Conservation (phyloP, 2,888 invertebrate species). For the Protonemura montana region DNA sequence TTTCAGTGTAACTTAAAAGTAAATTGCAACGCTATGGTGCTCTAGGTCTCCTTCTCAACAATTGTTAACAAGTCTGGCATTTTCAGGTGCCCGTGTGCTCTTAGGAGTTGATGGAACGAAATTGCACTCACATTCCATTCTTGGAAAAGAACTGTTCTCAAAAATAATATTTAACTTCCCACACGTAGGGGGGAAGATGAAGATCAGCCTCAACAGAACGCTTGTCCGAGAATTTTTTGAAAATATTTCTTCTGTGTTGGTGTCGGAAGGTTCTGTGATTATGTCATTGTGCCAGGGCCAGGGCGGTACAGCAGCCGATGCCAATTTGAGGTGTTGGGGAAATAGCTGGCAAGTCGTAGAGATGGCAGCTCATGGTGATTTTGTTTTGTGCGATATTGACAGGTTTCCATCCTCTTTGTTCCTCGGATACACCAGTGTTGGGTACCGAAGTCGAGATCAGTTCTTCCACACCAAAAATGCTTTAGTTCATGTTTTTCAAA, state of each 20-base stretch:
- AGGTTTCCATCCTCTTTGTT: conserved; percentile 57
- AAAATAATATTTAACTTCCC: conserved; percentile 70
- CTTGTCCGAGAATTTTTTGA: conserved; percentile 62
- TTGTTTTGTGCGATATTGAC: conserved; percentile 58
- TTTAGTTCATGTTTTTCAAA: conserved; percentile 56
- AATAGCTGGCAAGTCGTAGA: conserved; percentile 66
- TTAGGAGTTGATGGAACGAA: conserved; percentile 63
- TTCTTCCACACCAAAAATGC: conserved; percentile 56
- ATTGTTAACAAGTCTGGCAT: neutral
- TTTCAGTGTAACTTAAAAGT: neutral
- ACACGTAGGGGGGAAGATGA: conserved; percentile 68
- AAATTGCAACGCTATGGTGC: neutral
- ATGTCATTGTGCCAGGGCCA: conserved; percentile 65
- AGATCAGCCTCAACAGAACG: conserved; percentile 64
- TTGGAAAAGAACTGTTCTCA: conserved; percentile 56
- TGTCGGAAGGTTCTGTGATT: conserved; percentile 56
- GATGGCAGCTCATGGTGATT: conserved; percentile 63
- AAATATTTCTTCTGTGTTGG: conserved; percentile 58
- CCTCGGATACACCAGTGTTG: conserved; percentile 60
- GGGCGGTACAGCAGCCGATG: conserved; percentile 62
- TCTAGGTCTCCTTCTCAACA: neutral
- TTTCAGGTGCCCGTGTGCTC: conserved; percentile 61
- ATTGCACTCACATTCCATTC: conserved; percentile 55
- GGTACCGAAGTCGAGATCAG: conserved; percentile 59
- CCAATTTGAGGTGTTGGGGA: conserved; percentile 58